A percentile compares a stretch with the other conserved stretches of the same genome.
Conservation (phyloP, 2,113 vertebrate genomes). For the Rostratula benghalensis region DNA sequence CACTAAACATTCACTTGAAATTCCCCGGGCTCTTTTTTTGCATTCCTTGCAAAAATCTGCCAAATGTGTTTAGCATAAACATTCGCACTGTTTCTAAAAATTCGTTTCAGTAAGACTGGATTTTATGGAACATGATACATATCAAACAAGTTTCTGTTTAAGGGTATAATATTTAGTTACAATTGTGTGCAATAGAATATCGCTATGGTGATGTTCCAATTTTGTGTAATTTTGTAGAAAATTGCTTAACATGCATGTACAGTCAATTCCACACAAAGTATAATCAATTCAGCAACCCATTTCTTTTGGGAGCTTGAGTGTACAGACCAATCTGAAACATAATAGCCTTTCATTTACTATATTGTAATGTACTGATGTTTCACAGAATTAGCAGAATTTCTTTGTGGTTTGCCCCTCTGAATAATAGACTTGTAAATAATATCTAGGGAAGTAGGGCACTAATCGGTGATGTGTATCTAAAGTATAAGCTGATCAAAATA, state of each 20-base stretch:
- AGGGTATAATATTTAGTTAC: neutral
- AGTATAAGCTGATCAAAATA: neutral
- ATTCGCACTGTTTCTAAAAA: neutral
- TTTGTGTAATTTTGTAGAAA: slow-evolving; percentile 40
- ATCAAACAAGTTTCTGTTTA: neutral
- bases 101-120: neutral
- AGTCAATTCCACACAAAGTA: slow-evolving; percentile 23
- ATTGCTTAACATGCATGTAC: slow-evolving; percentile 11
- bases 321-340: slow-evolving; percentile 24
- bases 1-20: neutral
- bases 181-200: neutral
- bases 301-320: neutral
- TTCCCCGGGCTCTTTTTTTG: neutral
- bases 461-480: neutral
- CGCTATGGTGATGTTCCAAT: slow-evolving; percentile 2
- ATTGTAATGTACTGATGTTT: neutral
- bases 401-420: neutral
- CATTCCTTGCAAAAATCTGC: neutral
- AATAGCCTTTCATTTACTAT: slow-evolving; percentile 12
- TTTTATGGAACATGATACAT: neutral
- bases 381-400: neutral
- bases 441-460: neutral
- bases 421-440: neutral
- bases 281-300: slow-evolving; percentile 13
- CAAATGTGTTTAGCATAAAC: neutral